Evolutionary conservation across 1,140 invertebrate genomes (phyloP), one percentile per base, ranked within the genome.

Genomic region (Zelostemma sp.): DNA sequence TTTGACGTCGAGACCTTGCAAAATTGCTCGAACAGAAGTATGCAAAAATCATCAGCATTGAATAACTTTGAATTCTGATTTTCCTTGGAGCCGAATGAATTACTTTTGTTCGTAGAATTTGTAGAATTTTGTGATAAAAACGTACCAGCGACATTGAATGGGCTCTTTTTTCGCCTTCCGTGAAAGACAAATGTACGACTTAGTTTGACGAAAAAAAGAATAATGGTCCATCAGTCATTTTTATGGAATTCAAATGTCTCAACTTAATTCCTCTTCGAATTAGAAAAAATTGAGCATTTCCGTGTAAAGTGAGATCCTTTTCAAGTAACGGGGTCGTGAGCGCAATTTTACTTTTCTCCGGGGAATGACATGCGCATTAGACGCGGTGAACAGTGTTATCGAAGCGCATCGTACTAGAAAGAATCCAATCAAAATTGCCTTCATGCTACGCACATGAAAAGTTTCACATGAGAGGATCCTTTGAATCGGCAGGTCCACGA

Each of bases 341-440:
- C 55, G 59, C 68, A 62, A 62, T 71, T 65, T 71, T 62, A 65
- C 68, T 66, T 66, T 66, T 65, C 57, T 55, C 62, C 21, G 43
- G 67, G 49, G 50, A 62, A 51, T 41, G 43, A 51, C 60, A 40
- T 51, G 67, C 61, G n/a, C n/a, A n/a, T 12, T 64, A 60, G 67
- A 70, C 67, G 61, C 40, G 60, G 25, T 38, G n/a, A n/a, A n/a
- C 43, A 41, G 57, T 58, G 58, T 53, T 58, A 70, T 70, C 62
- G 61, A 65, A 65, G 68, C 57, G 68, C 68, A 70, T 65, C 68
- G 61, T 61, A 58, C n/a, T 40, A 54, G 51, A 70, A 70, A 70
- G 65, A 70, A 70, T 61, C 57, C 68, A 70, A 65, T 70, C 66
- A 68, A 68, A 68, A 38, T 65, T 65, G 65, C 62, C 51, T 61